Base-by-base conservation (phyloP, 2,888 invertebrate species). In the Hypercompe scribonia region DNA sequence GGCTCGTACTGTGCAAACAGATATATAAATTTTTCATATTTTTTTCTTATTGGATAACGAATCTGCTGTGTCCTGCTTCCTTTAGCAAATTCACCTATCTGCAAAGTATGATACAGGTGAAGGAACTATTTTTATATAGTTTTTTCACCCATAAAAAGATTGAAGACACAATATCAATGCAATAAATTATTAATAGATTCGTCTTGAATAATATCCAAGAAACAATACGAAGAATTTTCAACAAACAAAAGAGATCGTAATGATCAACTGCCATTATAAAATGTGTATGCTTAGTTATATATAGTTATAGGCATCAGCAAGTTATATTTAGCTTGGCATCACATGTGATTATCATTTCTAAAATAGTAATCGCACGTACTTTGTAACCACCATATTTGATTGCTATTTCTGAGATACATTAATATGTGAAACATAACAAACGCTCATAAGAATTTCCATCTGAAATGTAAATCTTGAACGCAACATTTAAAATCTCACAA, bases 401-500 rank as follows among this genome's bases (percentile, higher is more conserved):
- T 39, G 42, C 42, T 67, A 67, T 67, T 68, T 65, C 46, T 50
- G 24, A 65, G 54, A 54, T 67, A 71, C 50, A 66, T 69, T 31
- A 71, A 63, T 61, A 72, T 34, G 18, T 65, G n/a, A 70, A 61
- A 65, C 54, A 73, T 39, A 67, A 50, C 71, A 66, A 69, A 77
- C 70, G 65, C 77, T 75, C 75, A 77, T 80, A 81, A 79, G 74
- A 81, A 61, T 72, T 66, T 61, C 68, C 58, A 75, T 76, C 73
- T 77, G 73, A 80, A 75, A 77, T 77, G 78, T 83, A 71, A 78
- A 78, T 79, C 77, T 71, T 71, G 72, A 78, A 79, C 66, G 71
- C 71, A 73, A 82, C 66, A 71, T 78, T 74, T 72, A 65, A 81
- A 79, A 80, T 71, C 79, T 81, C 76, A 74, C 77, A 73, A 74